Evolutionary conservation across 2,797 vertebrate species (phyloP), one percentile per base, ranked within the genome.

Genomic region (Pogoniulus pusillus): DNA sequence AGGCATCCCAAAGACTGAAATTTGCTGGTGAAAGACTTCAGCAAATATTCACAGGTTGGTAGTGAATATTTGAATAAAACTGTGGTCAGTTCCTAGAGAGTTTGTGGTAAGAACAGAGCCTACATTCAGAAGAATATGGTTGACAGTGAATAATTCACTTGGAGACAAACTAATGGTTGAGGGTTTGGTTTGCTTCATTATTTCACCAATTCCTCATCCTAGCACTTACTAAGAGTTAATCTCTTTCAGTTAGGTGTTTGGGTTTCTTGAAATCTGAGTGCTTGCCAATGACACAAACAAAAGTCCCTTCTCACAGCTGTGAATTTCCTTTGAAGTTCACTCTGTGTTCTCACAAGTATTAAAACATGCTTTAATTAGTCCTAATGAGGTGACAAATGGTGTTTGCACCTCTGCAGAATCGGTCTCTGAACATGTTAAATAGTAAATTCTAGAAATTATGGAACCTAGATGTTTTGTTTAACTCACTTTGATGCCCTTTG

Each of bases 11-110:
- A 63, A n/a, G 69, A 68, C 9, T 68, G 24, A 64, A 77, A 85
- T 66, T 49, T 85, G n/a, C 87, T 94, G 75, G 80, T 84, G 90
- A 72, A 63, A 96, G n/a, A 88, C 74, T 73, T 93, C 72, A 88
- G 68, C 54, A 93, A 91, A 65, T 74, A 68, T 32, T 76, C 73
- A 16, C 16, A 41, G 41, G 68, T 35, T 82, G 75, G 69, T 91
- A 90, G 86, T 86, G 81, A 89, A 82, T 89, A 62, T 95, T 93
- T 92, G 78, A 79, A 88, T 82, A 93, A 90, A 82, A 77, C 85
- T 26, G 39, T 76, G 37, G 49, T 58, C 47, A 90, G 14, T 90
- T 93, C 29, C n/a, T 37, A 45, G n/a, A 73, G 68, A 90, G 54
- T 24, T 60, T 79, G 34, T 60, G 81, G 62, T 91, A 51, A 53